Conservation (phyloP, 1,140 invertebrate genomes). For the Rhyzopertha dominica region DNA sequence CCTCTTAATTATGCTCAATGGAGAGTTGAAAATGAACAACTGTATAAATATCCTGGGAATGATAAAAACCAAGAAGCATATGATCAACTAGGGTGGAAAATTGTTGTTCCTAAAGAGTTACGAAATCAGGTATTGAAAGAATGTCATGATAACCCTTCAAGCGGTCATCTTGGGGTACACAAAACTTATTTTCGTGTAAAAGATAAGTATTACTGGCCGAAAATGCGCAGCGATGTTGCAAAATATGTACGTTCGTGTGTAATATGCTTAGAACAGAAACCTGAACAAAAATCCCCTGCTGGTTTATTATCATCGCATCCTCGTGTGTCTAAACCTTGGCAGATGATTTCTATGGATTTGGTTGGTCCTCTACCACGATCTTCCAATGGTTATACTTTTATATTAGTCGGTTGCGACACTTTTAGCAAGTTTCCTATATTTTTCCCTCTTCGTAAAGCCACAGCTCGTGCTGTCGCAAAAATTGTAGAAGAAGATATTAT, state of each 20-base stretch:
- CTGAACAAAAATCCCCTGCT: neutral
- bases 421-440: no score
- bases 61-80: neutral
- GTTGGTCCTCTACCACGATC: no score
- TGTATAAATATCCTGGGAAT: slow-evolving; percentile 7
- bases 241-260: slow-evolving; percentile 10
- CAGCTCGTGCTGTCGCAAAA: no score
- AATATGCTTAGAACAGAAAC: slow-evolving; percentile 2
- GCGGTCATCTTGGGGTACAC: slow-evolving; percentile 3
- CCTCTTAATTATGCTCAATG: neutral
- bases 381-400: no score
- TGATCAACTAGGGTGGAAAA: slow-evolving; percentile 3
- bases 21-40: slow-evolving; percentile 3
- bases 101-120: slow-evolving; percentile 6
- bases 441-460: no score
- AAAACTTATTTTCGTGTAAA: slow-evolving; percentile 8
- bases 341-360: no score
- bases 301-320: no score
- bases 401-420: no score
- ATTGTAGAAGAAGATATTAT: no score
- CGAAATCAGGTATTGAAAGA: neutral
- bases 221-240: slow-evolving; percentile 14
- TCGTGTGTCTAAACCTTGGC: no score
- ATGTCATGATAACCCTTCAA: slow-evolving; percentile 7
- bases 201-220: slow-evolving; percentile 14